Conservation (phyloP, 2,888 invertebrate species). For the Drepanosiphum platanoidis region DNA sequence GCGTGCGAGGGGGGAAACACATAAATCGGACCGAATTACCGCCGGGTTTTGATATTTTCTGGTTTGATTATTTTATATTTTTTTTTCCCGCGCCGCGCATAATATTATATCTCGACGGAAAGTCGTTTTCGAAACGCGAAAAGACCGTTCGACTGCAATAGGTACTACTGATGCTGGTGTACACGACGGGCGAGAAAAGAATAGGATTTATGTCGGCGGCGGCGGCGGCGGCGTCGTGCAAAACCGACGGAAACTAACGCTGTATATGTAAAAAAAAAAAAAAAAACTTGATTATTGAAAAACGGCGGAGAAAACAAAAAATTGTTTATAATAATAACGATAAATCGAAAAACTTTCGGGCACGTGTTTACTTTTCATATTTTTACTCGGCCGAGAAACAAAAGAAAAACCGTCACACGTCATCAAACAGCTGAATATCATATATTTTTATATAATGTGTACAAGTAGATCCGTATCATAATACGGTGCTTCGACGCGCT, state of each 20-base stretch:
- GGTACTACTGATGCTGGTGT: background rate
- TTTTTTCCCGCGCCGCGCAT: background rate
- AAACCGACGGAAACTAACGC: background rate
- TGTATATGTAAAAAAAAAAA: too few relatives aligned
- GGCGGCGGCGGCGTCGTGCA: background rate
- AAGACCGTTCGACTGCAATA: slow-evolving; percentile 1
- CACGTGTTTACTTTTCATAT: slow-evolving; percentile 35
- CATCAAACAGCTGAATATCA: background rate
- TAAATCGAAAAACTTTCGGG: slow-evolving; percentile 39
- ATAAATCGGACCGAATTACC: background rate
- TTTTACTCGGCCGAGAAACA: background rate
- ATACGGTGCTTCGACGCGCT: background rate
- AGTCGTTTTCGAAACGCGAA: slow-evolving; percentile 5
- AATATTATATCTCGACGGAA: background rate
- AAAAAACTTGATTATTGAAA: slow-evolving; percentile 25
- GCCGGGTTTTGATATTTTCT: background rate
- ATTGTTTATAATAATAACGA: slow-evolving; percentile 44
- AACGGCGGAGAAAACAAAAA: background rate
- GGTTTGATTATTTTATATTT: slow-evolving; percentile 18
- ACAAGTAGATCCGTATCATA: background rate
- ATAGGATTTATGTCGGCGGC: background rate
- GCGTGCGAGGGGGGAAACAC: background rate
- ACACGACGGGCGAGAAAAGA: background rate
- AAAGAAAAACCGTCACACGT: background rate
- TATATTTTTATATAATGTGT: background rate